phyloP scores from a whole-genome alignment of 2,888 invertebrate genomes.

The Acrocera orbiculus region DNA sequence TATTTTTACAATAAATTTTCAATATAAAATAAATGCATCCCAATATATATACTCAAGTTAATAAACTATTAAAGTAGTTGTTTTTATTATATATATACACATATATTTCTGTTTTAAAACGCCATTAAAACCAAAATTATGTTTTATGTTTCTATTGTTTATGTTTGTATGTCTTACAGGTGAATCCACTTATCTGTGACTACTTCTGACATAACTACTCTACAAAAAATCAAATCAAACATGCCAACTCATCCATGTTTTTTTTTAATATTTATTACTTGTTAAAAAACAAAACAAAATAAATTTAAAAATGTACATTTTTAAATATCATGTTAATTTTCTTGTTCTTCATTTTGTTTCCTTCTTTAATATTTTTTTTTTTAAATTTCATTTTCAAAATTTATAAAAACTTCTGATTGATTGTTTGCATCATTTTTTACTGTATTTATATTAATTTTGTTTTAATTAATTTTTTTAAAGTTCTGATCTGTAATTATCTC shows the following conservation, averaged over 20 bases:
- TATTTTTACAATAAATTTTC: background rate
- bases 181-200: slow-evolving; percentile 15
- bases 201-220: slow-evolving; percentile 11
- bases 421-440: no score
- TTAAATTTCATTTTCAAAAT: no score
- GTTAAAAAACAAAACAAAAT: background rate
- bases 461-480: background rate
- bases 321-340: no score
- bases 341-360: no score
- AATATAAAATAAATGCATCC: background rate
- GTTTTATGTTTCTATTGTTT: slow-evolving; percentile 8
- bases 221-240: slow-evolving; percentile 3
- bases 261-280: background rate
- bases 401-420: no score
- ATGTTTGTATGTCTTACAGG: slow-evolving; percentile 13
- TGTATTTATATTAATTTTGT: background rate
- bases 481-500: no score
- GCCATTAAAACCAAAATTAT: background rate
- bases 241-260: slow-evolving; percentile 2
- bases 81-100: background rate
- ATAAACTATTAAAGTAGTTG: background rate
- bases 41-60: no score
- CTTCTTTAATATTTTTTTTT: no score
- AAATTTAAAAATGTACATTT: background rate
- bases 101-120: background rate